Evolutionary conservation across 2,113 vertebrate genomes (phyloP), one percentile per base, ranked within the genome.

Genomic region (Sakesphorus luctuosus): DNA sequence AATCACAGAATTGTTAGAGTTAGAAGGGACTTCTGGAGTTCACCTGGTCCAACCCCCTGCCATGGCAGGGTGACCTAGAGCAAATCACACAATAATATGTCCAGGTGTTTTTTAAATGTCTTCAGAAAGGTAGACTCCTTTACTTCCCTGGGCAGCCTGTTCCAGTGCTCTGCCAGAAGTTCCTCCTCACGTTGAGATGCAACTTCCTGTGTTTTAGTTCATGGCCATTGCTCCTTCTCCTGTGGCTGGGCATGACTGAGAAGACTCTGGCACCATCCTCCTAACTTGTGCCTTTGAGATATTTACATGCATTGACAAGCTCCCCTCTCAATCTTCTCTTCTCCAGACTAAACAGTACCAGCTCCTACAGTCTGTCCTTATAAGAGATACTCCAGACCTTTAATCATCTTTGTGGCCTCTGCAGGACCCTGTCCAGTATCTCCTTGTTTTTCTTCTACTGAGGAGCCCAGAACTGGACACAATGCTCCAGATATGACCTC

Each of bases 371-470:
- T 31, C 10, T 47, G 9, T 68, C 25, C 20, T 47, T 29, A 11
- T 4, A 6, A 26, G 14, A 55, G n/a, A 62, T 31, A n/a, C 29
- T 76, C 25, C n/a, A 69, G 29, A 47, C 5, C 11, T 29, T 25
- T 47, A 68, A 55, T 25, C n/a, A 31, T 13, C 40, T 6, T 20
- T 26, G 29, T 40, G 5, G 24, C 11, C 40, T 26, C 25, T 13
- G 19, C 0, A 43, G 25, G 24, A 68, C 1, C 0, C 6, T 62
- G n/a, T 62, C 11, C 11, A 31, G 24, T 8, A 76, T 25, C 6
- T 89, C 20, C n/a, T 53, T 55, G 28, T 47, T 40, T 24, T 33
- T 69, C 23, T n/a, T n/a, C 38, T 31, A 4, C n/a, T 62, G 11
- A 55, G 55, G n/a, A 12, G 7, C 9, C 13, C 25, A 35, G 29